These are phyloP conservation scores for Ichneumoninae sp. DNA, from an alignment of 2,888 invertebrate genomes.

Conservation along the genomic window DNA sequence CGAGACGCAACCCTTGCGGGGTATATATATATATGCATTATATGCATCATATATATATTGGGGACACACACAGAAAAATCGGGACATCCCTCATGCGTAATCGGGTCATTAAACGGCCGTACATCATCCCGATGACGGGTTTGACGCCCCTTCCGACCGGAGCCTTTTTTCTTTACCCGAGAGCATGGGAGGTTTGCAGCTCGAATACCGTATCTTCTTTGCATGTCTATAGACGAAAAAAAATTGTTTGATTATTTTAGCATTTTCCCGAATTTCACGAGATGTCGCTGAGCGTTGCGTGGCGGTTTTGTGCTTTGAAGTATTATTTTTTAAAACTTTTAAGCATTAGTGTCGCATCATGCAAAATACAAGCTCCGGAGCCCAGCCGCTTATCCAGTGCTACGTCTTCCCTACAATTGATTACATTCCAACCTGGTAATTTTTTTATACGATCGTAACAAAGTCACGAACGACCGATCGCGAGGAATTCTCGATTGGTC, in stretches of 20 bases:
- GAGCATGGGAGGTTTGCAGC: background rate
- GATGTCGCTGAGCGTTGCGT: background rate
- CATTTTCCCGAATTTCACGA: background rate
- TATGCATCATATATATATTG: constrained; percentile 13
- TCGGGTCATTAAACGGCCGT: constrained; percentile 83
- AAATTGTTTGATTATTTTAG: background rate
- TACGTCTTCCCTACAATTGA: background rate
- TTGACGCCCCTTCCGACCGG: constrained; percentile 60
- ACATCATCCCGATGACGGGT: constrained; percentile 79
- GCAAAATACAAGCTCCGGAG: background rate
- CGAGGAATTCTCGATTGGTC: no score
- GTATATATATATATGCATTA: background rate
- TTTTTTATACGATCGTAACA: background rate
- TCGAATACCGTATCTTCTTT: constrained; percentile 8
- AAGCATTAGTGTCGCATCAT: background rate
- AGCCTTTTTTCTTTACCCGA: background rate
- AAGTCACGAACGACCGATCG: background rate
- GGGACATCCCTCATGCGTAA: constrained; percentile 74
- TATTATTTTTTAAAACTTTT: background rate
- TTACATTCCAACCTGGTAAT: background rate
- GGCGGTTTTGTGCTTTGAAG: background rate
- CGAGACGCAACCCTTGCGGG: constrained; percentile 63
- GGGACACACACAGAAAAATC: constrained; percentile 62
- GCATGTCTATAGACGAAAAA: constrained; percentile 16
- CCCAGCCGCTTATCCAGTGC: background rate